Base-by-base conservation (phyloP, 2,797 vertebrate species). In the Sitta carolinensis region DNA sequence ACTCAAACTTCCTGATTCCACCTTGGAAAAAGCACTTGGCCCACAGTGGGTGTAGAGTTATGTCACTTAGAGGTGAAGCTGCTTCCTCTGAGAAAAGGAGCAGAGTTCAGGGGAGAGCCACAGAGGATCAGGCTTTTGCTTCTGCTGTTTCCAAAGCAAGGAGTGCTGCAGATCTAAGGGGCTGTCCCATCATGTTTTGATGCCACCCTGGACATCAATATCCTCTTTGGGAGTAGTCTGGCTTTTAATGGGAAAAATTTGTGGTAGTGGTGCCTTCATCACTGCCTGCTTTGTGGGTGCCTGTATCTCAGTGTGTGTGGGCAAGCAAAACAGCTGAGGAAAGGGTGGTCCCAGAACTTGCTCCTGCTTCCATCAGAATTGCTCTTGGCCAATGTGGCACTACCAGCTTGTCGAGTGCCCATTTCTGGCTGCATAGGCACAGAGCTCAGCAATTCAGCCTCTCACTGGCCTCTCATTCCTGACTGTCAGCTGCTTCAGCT, bases 271-370 rank as follows among this genome's bases (percentile, higher is more conserved):
- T 54, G 34, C 27, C 38, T 86, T 78, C 83, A 84, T 3, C 36
- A 9, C n/a, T 76, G 43, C 13, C 27, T 79, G 36, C 19, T 48
- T 55, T 51, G 25, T 2, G 5, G 13, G 17, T 83, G 34, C 19
- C 42, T 43, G 1, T 17, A 10, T 8, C 9, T 74, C 57, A 72
- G 14, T 2, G 6, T 1, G 1, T 22, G 12, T 26, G 14, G 34
- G 29, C 30, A 59, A 73, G 17, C 10, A 77, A 68, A 94, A 18
- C 8, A 64, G 30, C 18, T 68, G 48, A 25, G 52, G 55, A 50
- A 69, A 63, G 52, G 5, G 11, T 67, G 40, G 67, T 14, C 29
- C 10, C n/a, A 52, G 27, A 83, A 18, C 32, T 58, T 58, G 8
- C 17, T 89, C 1, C 42, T 26, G n/a, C 50, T 80, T 80, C 58